Evolutionary conservation across 2,797 vertebrate species (phyloP), one percentile per base, ranked within the genome.

Genomic region (Gambusia yucatana): DNA sequence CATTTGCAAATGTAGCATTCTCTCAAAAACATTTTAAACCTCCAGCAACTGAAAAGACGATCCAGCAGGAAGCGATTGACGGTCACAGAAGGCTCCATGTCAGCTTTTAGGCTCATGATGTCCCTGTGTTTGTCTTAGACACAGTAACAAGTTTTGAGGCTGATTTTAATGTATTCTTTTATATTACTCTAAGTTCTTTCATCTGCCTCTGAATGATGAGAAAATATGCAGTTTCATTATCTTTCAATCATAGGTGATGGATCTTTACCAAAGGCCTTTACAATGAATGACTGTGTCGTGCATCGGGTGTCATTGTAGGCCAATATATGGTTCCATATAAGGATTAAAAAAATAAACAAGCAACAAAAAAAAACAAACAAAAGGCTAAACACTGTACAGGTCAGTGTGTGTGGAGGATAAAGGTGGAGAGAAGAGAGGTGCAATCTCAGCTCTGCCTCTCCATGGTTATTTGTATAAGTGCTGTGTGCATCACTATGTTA

Each of bases 401-500:
- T 85, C 43, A 65, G 70, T 52, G 48, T 78, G 77, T 75, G 61
- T 59, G 6, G 47, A 61, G 78, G 59, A 43, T 72, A 71, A 76
- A 48, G 55, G 73, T 67, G 17, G 72, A 47, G 74, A 72, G 77
- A 70, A 69, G 80, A 80, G n/a, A 80, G 76, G 81, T 78, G 81
- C 84, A 89, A 84, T 90, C 81, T 84, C 84, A 77, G 82, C 79
- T 86, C 91, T 84, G 88, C 91, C 91, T 92, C 89, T 90, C 90
- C 87, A 86, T 88, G 92, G 93, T 94, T 95, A 94, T 95, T 95
- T 95, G 94, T 93, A 94, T 94, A 91, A 95, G 91, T 85, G 94
- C 93, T 90, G 92, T 92, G 92, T 91, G 93, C 95, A 94, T 96
- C 95, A 93, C 95, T 94, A 95, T 94, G 93, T 96, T 96, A 96